These are phyloP conservation scores for Dromaius novaehollandiae DNA, from an alignment of 2,113 vertebrate genomes.

Conservation along the genomic window DNA sequence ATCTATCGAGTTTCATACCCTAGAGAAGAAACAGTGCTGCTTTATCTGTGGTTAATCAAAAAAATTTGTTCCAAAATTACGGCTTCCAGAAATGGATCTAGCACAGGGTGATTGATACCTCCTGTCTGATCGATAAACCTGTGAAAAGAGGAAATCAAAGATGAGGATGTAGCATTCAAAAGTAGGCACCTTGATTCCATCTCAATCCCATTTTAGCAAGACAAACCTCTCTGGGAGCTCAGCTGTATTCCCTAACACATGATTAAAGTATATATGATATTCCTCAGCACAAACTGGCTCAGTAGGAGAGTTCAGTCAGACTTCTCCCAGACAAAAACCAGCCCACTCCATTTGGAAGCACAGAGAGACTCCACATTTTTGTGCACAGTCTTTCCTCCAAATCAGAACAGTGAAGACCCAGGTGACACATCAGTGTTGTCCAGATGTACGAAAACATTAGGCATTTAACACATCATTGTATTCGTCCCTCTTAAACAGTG, in stretches of 20 bases:
- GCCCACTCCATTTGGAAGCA: background rate
- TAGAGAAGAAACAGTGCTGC: background rate
- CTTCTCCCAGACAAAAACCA: background rate
- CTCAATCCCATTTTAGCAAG: background rate
- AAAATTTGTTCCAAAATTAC: background rate
- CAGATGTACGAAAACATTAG: background rate
- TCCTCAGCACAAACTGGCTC: background rate
- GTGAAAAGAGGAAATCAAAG: background rate
- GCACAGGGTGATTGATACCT: background rate
- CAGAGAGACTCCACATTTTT: background rate
- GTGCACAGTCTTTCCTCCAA: background rate
- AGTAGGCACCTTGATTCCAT: background rate
- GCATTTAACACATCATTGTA: rapidly evolving
- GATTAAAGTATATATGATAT: background rate
- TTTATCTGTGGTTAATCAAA: slow-evolving; percentile 13
- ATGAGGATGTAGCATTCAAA: background rate
- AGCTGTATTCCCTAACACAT: background rate
- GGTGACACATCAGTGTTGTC: background rate
- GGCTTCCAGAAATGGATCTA: background rate
- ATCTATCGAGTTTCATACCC: background rate
- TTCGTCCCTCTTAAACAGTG: background rate
- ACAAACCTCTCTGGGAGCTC: background rate
- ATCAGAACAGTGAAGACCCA: background rate
- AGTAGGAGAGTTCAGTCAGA: background rate
- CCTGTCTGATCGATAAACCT: background rate